These are phyloP conservation scores for Macaria notata DNA, from an alignment of 2,888 invertebrate species.

Conservation along the genomic window DNA sequence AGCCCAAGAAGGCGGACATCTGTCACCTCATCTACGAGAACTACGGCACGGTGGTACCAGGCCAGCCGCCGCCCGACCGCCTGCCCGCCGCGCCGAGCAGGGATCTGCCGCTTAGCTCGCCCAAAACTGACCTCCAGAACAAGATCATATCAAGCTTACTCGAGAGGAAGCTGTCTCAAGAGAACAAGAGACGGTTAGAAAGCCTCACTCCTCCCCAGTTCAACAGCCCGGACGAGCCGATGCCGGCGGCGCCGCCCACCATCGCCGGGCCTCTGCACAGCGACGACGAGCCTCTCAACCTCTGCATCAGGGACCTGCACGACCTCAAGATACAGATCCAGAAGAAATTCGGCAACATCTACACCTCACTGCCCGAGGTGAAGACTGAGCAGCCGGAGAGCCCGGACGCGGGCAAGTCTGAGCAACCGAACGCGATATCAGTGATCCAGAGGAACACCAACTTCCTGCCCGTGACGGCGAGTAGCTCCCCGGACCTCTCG, in stretches of 20 bases:
- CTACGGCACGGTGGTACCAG: slow-evolving; percentile 93
- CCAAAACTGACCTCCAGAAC: slow-evolving; percentile 86
- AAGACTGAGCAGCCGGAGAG: slow-evolving; percentile 83
- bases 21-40: slow-evolving; percentile 96
- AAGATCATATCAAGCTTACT: slow-evolving; percentile 86
- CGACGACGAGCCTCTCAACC: slow-evolving; percentile 89
- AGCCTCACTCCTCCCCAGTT: slow-evolving; percentile 58
- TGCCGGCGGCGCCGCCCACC: slow-evolving; percentile 62
- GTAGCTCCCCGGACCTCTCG: slow-evolving; percentile 70
- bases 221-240: slow-evolving; percentile 61
- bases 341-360: slow-evolving; percentile 84
- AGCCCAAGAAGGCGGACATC: slow-evolving; percentile 96
- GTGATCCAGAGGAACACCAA: slow-evolving; percentile 75
- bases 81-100: slow-evolving; percentile 59
- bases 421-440: slow-evolving; percentile 72
- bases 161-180: slow-evolving; percentile 86
- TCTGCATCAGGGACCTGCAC: slow-evolving; percentile 90
- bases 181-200: slow-evolving; percentile 78
- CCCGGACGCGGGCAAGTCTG: slow-evolving; percentile 69
- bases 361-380: slow-evolving; percentile 79
- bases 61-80: slow-evolving; percentile 83
- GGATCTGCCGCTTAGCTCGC: slow-evolving; percentile 47
- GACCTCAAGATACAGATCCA: slow-evolving; percentile 85
- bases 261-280: slow-evolving; percentile 60
- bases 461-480: slow-evolving; percentile 60